phyloP scores from a whole-genome alignment of 2,888 invertebrate genomes.

The Cabera pusaria region DNA sequence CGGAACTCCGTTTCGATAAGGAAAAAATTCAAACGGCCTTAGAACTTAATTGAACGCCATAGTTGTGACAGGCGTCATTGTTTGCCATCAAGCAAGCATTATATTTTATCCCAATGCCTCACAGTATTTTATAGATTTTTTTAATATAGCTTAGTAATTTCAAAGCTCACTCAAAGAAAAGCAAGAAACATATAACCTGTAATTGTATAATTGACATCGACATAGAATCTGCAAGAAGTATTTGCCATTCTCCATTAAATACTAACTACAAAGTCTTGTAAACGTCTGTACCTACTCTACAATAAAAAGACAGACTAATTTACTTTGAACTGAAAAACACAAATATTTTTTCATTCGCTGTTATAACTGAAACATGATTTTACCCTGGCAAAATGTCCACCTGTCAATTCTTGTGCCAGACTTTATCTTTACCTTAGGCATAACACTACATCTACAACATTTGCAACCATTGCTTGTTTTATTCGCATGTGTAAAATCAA shows the following conservation, averaged over 20 bases:
- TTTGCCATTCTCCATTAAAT: neutral
- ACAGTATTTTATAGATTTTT: too few species aligned
- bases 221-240: too few species aligned
- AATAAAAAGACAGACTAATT: conserved; percentile 15
- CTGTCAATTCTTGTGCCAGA: conserved; percentile 31
- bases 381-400: conserved; percentile 19
- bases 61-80: too few species aligned
- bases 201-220: too few species aligned
- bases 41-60: too few species aligned
- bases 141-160: too few species aligned
- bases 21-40: too few species aligned
- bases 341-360: conserved; percentile 14
- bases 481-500: neutral
- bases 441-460: neutral
- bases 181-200: too few species aligned
- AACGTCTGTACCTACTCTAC: neutral
- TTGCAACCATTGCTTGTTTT: conserved; percentile 12
- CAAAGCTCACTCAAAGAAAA: too few species aligned
- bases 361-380: conserved; percentile 24
- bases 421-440: conserved; percentile 8
- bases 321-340: conserved; percentile 15
- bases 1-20: too few species aligned
- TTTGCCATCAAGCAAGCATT: too few species aligned
- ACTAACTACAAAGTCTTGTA: conserved; percentile 5
- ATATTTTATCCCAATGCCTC: too few species aligned